Evolutionary conservation across 1,140 invertebrate genomes (phyloP).

Genomic region (Gonioctena quinquepunctata): DNA sequence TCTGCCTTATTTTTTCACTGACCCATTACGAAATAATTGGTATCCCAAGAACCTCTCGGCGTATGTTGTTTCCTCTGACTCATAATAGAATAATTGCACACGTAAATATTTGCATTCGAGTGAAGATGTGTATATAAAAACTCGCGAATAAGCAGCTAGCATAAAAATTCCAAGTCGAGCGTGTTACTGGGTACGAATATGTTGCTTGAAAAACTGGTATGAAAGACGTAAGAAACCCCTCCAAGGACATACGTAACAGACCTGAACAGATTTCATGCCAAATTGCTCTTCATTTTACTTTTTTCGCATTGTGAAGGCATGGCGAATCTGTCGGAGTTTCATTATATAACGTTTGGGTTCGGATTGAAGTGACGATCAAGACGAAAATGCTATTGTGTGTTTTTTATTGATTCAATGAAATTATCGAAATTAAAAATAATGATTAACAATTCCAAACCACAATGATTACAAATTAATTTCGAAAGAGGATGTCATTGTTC

Average conservation of each 20-base stretch:
- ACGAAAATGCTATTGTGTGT: too few relatives aligned
- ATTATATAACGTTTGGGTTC: too few relatives aligned
- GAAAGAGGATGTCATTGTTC: too few relatives aligned
- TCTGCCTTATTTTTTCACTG: background rate
- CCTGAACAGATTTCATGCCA: background rate
- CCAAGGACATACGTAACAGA: conserved; percentile 1
- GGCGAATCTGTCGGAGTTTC: too few relatives aligned
- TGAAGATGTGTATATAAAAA: background rate
- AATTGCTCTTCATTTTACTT: background rate
- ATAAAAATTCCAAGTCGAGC: background rate
- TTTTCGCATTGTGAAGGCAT: background rate
- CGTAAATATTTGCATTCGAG: background rate
- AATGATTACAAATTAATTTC: too few relatives aligned
- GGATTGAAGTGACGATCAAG: too few relatives aligned
- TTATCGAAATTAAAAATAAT: too few relatives aligned
- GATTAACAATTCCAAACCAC: too few relatives aligned
- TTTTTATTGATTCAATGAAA: too few relatives aligned
- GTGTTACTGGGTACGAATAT: background rate
- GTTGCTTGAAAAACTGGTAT: background rate
- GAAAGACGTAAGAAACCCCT: background rate
- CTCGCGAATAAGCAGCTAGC: background rate
- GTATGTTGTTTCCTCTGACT: background rate
- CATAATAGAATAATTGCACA: background rate
- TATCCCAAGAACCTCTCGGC: background rate
- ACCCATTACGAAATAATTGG: background rate